A percentile compares a stretch with the other conserved stretches of the same genome.
Conservation (phyloP, 2,888 invertebrate species). For the Chymomyza amoena region DNA sequence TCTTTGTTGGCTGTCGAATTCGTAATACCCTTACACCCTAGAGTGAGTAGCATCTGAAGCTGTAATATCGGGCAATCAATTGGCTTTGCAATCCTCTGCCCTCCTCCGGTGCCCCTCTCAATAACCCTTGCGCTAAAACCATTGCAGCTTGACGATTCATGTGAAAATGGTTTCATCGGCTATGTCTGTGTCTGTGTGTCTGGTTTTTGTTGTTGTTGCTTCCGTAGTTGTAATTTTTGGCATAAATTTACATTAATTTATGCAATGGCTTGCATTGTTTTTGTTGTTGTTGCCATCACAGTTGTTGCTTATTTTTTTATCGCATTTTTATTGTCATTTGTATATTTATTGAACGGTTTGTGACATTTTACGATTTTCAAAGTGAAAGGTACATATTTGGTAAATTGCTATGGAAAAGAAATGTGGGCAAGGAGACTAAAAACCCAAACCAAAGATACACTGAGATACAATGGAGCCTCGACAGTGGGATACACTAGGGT, state of each 20-base stretch:
- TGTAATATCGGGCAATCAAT: slow-evolving; percentile 4
- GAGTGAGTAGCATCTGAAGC: slow-evolving; percentile 9
- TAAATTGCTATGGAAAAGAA: slow-evolving; percentile 55
- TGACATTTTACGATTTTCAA: slow-evolving; percentile 62
- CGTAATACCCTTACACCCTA: neutral
- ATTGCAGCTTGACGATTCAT: slow-evolving; percentile 8
- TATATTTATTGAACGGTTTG: neutral
- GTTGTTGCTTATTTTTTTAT: slow-evolving; percentile 35
- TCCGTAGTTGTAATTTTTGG: slow-evolving; percentile 55
- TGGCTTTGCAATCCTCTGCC: neutral
- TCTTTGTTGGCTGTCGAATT: neutral
- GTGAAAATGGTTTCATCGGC: slow-evolving; percentile 29
- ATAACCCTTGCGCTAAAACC: neutral
- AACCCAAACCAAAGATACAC: neutral
- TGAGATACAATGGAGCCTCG: too few relatives aligned
- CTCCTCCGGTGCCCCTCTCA: too few relatives aligned
- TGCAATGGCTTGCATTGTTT: slow-evolving; percentile 57
- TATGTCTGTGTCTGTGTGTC: too few relatives aligned
- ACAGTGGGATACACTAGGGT: too few relatives aligned
- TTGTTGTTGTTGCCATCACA: slow-evolving; percentile 6
- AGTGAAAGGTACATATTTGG: slow-evolving; percentile 63
- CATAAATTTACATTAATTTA: slow-evolving; percentile 62
- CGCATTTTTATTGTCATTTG: slow-evolving; percentile 42
- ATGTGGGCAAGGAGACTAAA: slow-evolving; percentile 10
- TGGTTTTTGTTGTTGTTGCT: slow-evolving; percentile 15